These are phyloP conservation scores for Aphaenogaster ashmeadi DNA, from an alignment of 1,140 invertebrate species.

Conservation along the genomic window DNA sequence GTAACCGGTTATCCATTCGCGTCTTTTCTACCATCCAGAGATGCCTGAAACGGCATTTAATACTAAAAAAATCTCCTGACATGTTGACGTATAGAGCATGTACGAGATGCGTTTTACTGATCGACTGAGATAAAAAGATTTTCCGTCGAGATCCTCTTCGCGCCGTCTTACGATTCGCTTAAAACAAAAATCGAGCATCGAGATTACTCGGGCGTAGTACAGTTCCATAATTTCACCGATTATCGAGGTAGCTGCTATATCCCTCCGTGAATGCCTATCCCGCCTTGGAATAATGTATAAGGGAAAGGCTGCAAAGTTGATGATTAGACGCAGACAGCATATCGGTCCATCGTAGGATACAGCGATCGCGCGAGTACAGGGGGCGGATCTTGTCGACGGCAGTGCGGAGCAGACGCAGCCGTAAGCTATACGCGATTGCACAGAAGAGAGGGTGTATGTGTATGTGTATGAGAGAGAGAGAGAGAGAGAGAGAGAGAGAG, in stretches of 20 bases:
- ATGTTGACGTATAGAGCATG: not conserved
- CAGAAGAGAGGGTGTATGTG: not conserved
- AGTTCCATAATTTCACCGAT: not conserved
- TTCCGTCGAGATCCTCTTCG: not conserved
- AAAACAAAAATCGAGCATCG: not conserved
- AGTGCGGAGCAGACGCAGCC: slow-evolving; percentile 47
- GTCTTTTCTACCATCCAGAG: slow-evolving; percentile 39
- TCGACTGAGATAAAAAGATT: slow-evolving; percentile 24
- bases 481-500: slow-evolving; percentile 10
- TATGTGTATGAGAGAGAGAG: not conserved
- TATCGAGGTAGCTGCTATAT: not conserved
- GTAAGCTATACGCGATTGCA: slow-evolving; percentile 45
- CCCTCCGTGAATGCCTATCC: not conserved
- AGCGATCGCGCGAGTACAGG: slow-evolving; percentile 34
- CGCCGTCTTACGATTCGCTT: not conserved
- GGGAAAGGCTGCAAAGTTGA: not conserved
- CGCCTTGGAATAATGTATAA: not conserved
- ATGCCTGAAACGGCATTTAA: not conserved
- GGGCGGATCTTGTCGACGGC: slow-evolving; percentile 42
- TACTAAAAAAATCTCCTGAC: slow-evolving; percentile 56
- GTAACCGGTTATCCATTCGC: slow-evolving; percentile 73
- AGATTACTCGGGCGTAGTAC: not conserved
- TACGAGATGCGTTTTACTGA: slow-evolving; percentile 1
- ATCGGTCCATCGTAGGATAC: slow-evolving; percentile 36
- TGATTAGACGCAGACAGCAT: slow-evolving; percentile 33